These are phyloP conservation scores for Isotomurus palustris DNA, from an alignment of 2,888 invertebrate genomes.

Conservation along the genomic window DNA sequence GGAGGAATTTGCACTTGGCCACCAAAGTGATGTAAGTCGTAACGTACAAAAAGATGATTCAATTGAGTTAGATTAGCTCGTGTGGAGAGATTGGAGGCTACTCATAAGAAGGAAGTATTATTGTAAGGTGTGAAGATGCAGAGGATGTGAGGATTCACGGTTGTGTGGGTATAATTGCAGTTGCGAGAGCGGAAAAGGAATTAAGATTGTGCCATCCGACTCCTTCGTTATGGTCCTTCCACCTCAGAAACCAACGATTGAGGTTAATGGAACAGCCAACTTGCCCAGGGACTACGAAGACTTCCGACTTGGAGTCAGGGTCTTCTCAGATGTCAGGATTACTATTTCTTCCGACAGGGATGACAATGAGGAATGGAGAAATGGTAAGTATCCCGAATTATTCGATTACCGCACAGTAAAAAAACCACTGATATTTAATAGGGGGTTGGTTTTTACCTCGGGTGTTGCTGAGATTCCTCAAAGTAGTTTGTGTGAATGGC, in stretches of 20 bases:
- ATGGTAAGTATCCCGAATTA: conserved; percentile 43
- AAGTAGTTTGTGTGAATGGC: too few species aligned
- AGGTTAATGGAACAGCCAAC: conserved; percentile 73
- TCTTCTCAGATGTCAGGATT: conserved; percentile 81
- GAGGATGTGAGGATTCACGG: too few species aligned
- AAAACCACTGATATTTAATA: too few species aligned
- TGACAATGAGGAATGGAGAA: conserved; percentile 48
- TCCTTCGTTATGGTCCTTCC: conserved; percentile 83
- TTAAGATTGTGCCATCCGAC: conserved; percentile 71
- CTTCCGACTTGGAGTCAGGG: conserved; percentile 77
- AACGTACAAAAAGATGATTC: conserved; percentile 6
- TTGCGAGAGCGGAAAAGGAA: conserved; percentile 68
- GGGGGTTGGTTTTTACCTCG: too few species aligned
- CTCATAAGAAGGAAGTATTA: too few species aligned
- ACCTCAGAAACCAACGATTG: conserved; percentile 77
- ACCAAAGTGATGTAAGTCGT: conserved; percentile 68
- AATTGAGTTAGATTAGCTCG: not conserved
- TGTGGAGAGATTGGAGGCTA: not conserved
- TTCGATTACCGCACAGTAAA: too few species aligned
- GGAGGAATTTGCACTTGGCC: conserved; percentile 75
- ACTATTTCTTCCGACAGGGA: conserved; percentile 52
- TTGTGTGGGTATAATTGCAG: conserved; percentile 51
- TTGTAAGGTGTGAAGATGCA: not conserved
- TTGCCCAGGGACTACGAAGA: conserved; percentile 79
- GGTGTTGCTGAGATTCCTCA: too few species aligned